Percentiles rank a stretch among this genome's conserved stretches.
Evolutionary conservation across 1,140 invertebrate species (phyloP).

Genomic region (Meteorus sp.): DNA sequence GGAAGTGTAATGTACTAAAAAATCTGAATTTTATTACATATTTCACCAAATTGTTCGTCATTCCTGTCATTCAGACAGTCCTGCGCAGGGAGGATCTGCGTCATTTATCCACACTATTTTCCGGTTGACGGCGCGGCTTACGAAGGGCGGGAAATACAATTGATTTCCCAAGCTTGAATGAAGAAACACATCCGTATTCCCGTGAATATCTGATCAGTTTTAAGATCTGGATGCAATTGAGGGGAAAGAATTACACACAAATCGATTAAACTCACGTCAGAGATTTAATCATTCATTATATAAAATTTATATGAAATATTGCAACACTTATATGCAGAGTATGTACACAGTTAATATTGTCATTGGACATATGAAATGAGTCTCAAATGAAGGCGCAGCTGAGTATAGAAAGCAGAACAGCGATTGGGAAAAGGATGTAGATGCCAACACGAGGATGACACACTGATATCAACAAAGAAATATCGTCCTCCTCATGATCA

Average conservation of each 20-base stretch:
- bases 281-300: too few species aligned
- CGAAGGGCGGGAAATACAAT: conserved; percentile 13
- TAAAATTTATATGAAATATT: too few species aligned
- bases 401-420: conserved; percentile 73
- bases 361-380: background rate
- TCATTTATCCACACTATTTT: conserved; percentile 26
- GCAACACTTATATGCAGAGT: too few species aligned
- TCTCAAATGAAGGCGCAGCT: conserved; percentile 69
- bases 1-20: too few species aligned
- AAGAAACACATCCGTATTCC: too few species aligned
- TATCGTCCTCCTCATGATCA: conserved; percentile 69
- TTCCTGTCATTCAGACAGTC: background rate
- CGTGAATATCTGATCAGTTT: too few species aligned
- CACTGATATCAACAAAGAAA: conserved; percentile 69
- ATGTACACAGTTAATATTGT: too few species aligned
- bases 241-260: too few species aligned
- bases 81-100: conserved; percentile 40
- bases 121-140: background rate
- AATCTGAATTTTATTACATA: background rate
- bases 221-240: too few species aligned
- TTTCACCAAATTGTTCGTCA: background rate
- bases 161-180: too few species aligned
- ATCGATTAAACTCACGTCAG: too few species aligned
- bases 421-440: conserved; percentile 77
- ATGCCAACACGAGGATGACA: conserved; percentile 76